Evolutionary conservation across 2,113 vertebrate genomes (phyloP), one percentile per base, ranked within the genome.

Genomic region (Panthera uncia): DNA sequence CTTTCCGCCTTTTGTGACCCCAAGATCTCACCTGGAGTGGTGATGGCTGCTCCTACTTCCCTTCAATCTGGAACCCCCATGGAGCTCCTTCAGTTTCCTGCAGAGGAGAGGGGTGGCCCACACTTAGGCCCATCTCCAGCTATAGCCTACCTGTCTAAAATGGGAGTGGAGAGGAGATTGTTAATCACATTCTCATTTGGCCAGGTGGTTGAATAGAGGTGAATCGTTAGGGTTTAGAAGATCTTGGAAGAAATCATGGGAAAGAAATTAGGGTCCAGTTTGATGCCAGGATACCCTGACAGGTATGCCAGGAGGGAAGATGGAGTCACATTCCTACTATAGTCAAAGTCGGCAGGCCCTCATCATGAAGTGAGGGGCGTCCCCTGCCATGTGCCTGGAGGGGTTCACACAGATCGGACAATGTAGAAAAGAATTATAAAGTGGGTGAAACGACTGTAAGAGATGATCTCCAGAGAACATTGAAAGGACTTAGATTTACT

Each of bases 401-500:
- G 7, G 79, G 18, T 86, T 94, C 80, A 68, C 11, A 55, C 13
- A 76, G 29, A 65, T 94, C 50, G 73, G n/a, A 79, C 23, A 82
- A 74, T 45, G 55, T 78, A 80, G 63, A 73, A 94, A 94, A 88
- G 25, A 93, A 79, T 74, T 95, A 2, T 16, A 81, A 74, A 93
- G 94, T 78, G 57, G 87, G 63, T 68, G 41, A 76, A 79, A 89
- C 93, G 87, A 90, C 9, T 79, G 0, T 68, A 61, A 65, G 85
- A 91, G 31, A 27, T 89, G 36, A 74, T 97, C 63, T 66, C 80
- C 48, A 92, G 81, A 81, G 65, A 91, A 94, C 65, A 74, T 18
- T 52, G 38, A 61, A 93, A 96, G 79, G 38, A 74, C 68, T 80
- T 66, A 25, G 31, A 68, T 65, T 83, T 93, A 68, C 68, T 95